Percentiles rank a stretch among this genome's conserved stretches.
phyloP scores from a whole-genome alignment of 2,888 invertebrate genomes.

The Xestia c-nigrum region DNA sequence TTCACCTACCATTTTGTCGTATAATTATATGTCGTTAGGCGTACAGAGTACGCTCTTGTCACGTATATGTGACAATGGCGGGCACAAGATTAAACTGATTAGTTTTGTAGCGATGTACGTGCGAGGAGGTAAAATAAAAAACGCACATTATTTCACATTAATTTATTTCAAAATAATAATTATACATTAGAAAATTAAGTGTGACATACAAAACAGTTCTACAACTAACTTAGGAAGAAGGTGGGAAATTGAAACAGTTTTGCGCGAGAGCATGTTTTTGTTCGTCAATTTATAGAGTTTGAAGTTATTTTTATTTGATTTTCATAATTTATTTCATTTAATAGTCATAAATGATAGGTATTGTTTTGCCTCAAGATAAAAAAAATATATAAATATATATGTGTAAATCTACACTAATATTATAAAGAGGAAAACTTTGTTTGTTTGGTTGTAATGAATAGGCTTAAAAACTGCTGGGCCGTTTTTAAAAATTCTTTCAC shows the following conservation, averaged over 20 bases:
- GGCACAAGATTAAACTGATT: background rate
- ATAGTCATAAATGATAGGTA: background rate
- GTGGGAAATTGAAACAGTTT: constrained; percentile 69
- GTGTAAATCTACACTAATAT: too few relatives aligned
- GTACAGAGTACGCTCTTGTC: too few relatives aligned
- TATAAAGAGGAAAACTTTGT: too few relatives aligned
- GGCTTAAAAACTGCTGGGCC: too few relatives aligned
- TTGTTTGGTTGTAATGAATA: too few relatives aligned
- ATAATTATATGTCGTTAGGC: too few relatives aligned
- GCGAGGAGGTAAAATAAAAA: constrained; percentile 3
- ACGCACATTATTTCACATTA: constrained; percentile 31
- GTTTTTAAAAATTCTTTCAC: background rate
- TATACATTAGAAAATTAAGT: constrained; percentile 64
- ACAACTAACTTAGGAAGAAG: constrained; percentile 66
- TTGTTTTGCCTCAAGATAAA: background rate
- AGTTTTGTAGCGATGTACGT: background rate
- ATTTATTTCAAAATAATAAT: constrained; percentile 70
- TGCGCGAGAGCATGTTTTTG: constrained; percentile 51
- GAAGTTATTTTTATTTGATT: too few relatives aligned
- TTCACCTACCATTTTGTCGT: too few relatives aligned
- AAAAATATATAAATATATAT: background rate
- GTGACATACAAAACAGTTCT: constrained; percentile 69
- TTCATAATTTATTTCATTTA: accelerated
- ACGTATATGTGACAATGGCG: too few relatives aligned
- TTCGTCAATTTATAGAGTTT: background rate